Conservation (phyloP, 2,797 vertebrate species). For the Euthynnus affinis region DNA sequence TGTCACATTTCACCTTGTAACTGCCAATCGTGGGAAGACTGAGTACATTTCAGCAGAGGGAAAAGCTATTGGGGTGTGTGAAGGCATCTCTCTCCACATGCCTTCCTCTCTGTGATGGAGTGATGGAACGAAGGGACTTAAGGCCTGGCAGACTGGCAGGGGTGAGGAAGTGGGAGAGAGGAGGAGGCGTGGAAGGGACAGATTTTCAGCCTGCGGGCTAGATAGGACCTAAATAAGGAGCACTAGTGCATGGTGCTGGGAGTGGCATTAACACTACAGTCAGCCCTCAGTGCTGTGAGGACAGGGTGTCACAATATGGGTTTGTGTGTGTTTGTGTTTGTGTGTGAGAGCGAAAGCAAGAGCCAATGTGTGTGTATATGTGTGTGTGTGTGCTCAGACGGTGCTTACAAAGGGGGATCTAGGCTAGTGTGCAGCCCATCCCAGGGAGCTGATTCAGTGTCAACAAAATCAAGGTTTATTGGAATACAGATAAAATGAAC, state of each 20-base stretch:
- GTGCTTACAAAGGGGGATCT: conserved; percentile 35
- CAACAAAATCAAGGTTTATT: conserved; percentile 67
- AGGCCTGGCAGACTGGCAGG: conserved; percentile 56
- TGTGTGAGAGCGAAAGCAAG: no score
- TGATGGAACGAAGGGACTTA: conserved; percentile 59
- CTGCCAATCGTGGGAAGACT: conserved; percentile 55
- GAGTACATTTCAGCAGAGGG: conserved; percentile 58
- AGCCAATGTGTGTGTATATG: conserved; percentile 12
- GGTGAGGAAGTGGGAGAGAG: conserved; percentile 43
- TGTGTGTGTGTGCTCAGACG: conserved; percentile 9
- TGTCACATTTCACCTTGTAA: conserved; percentile 73
- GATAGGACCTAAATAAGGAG: conserved; percentile 78
- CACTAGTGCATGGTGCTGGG: conserved; percentile 68
- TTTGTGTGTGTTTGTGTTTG: conserved; percentile 18
- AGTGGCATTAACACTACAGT: conserved; percentile 67
- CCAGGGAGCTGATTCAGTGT: conserved; percentile 55
- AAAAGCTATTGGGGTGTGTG: conserved; percentile 59
- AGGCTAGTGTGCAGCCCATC: conserved; percentile 24
- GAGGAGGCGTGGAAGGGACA: conserved; percentile 62
- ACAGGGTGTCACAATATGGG: conserved; percentile 47
- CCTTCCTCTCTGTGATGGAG: conserved; percentile 57
- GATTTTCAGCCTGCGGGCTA: conserved; percentile 75
- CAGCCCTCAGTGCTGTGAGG: conserved; percentile 45
- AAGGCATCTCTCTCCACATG: conserved; percentile 46
- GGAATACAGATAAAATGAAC: conserved; percentile 62